Base-by-base conservation (phyloP, 1,140 invertebrate species). In the Bradynema listronoti region DNA sequence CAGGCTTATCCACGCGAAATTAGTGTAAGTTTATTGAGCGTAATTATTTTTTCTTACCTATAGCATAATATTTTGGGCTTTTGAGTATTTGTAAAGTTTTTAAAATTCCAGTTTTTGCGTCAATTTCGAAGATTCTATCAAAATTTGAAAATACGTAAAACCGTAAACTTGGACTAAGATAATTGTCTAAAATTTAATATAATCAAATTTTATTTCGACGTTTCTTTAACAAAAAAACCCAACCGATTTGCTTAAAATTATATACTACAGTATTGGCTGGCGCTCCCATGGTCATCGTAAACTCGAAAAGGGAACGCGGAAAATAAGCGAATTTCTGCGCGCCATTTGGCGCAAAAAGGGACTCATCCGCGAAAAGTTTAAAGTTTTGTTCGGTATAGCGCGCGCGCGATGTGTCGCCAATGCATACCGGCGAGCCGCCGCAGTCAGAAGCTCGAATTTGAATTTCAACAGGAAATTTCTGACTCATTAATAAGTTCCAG, bases 201-300 rank as follows among this genome's bases (percentile, higher is more conserved):
- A 19, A 63, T 14, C 19, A 16, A 56, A 1, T 30, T 29, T 62
- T 47, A 19, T 11, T 39, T 39, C 19, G 19, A 3, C 27, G 27
- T 22, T 9, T 24, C 19, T 50, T 58, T 1, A 58, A 1, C 55
- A 61, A 49, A 55, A 54, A 65, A 58, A 11, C 4, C 53, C 5
- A 7, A 65, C 61, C 63, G 6, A 16, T 14, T 33, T 53, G 43
- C 30, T 70, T 71, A 22, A 71, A 72, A 29, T 66, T 63, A 11
- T 43, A 16, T 7, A 66, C 11, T 29, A 56, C 19, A 25, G 34
- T 36, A 34, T 62, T 34, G 24, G 32, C 42, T 1, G 29, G 42
- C 27, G 39, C 49, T 7, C 39, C 69, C 24, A 24, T 29, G 7
- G 49, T 25, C 22, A 66, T 16, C 32, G 66, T 71, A 42, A 69